These are phyloP conservation scores for Cryptoprocta ferox DNA, from an alignment of 2,797 vertebrate genomes.

Conservation along the genomic window DNA sequence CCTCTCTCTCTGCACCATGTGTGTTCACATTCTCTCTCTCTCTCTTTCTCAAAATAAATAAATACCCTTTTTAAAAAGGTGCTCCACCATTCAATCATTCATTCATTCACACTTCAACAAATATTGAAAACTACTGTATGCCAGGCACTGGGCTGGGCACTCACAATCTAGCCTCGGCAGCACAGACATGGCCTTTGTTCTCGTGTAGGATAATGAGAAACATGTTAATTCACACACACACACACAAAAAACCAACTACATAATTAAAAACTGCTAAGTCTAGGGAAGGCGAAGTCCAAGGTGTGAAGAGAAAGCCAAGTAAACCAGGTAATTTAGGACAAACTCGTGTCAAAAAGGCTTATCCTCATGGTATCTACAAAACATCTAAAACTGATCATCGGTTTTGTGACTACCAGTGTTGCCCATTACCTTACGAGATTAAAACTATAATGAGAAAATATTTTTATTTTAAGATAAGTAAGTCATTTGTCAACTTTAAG, in stretches of 20 bases:
- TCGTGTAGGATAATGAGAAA: not conserved
- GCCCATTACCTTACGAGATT: not conserved
- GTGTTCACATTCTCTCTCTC: too few relatives aligned
- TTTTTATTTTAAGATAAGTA: not conserved
- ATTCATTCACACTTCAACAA: not conserved
- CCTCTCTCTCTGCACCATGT: too few relatives aligned
- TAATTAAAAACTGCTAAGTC: not conserved
- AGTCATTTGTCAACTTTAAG: not conserved
- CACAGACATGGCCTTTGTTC: not conserved
- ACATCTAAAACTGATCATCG: not conserved
- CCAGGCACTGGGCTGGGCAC: too few relatives aligned
- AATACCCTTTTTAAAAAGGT: too few relatives aligned
- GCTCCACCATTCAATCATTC: not conserved
- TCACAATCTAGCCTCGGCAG: not conserved
- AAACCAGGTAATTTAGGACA: not conserved
- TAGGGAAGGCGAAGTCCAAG: not conserved
- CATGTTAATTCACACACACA: not conserved
- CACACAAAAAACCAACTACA: not conserved
- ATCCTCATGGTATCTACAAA: not conserved
- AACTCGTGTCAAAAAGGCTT: not conserved
- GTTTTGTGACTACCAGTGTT: not conserved
- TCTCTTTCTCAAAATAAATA: too few relatives aligned
- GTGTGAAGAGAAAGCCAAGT: not conserved
- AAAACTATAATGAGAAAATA: slow-evolving; percentile 3
- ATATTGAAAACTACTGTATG: not conserved